Evolutionary conservation across 2,113 vertebrate genomes (phyloP), one percentile per base, ranked within the genome.

Genomic region (Esox niger): DNA sequence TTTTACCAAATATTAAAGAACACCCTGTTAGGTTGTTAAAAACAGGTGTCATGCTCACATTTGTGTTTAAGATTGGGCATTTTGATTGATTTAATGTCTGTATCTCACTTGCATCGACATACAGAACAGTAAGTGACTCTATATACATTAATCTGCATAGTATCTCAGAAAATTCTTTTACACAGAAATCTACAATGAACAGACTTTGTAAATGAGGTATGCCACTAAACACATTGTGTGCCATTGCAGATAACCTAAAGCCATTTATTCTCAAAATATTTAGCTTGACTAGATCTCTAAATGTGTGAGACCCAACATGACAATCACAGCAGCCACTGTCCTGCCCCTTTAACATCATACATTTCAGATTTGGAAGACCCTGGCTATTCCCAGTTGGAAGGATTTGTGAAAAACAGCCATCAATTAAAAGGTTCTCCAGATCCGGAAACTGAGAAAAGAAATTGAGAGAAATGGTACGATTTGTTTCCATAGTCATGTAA

Each of bases 61-160:
- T n/a, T n/a, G n/a, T n/a, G n/a, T n/a, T n/a, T n/a, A n/a, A n/a
- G n/a, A 60, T 13, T 60, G 30, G 17, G 38, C 38, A 43, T 10
- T 43, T 43, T 43, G 21, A 62, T 21, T 33, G 32, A 20, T 62
- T 62, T 38, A 62, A 20, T 0, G 31, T 3, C 38, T 21, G 60
- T 62, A 62, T 62, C 2, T 62, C 2, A 23, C 0, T 2, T 35
- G 31, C 60, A 1, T 5, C 10, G 20, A 62, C 21, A 21, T 23
- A 11, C 9, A 62, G 6, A 20, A 25, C 9, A 21, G n/a, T n/a
- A 30, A 62, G 60, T 62, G 60, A 62, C 3, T 8, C n/a, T 32
- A 62, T 35, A 38, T 62, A 6, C 9, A 62, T 38, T 62, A 33
- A 38, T n/a, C n/a, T n/a, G n/a, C n/a, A n/a, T n/a, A n/a, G n/a